Percentiles rank a stretch among this genome's conserved stretches.
These are phyloP conservation scores for Euthynnus affinis DNA, from an alignment of 2,797 vertebrate genomes.

Conservation along the genomic window DNA sequence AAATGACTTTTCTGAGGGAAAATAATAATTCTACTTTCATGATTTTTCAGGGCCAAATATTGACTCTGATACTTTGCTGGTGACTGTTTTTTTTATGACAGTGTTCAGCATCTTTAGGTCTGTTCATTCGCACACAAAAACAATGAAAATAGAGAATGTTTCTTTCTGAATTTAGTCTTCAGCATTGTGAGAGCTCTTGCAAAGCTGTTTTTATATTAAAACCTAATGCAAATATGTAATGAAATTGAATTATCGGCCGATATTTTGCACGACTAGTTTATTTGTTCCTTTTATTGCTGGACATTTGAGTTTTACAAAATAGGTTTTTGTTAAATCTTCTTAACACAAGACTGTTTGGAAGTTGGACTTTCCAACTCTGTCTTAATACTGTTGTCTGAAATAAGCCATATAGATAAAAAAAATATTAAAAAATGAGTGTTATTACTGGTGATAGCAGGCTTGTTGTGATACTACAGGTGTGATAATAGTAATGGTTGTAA, in stretches of 20 bases:
- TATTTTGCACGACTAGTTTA: background rate
- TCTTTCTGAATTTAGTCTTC: background rate
- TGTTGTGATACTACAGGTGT: background rate
- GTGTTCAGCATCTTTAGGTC: background rate
- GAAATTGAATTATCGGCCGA: background rate
- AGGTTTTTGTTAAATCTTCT: background rate
- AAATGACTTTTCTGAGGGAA: background rate
- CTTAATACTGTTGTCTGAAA: background rate
- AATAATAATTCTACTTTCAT: background rate
- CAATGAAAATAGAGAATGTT: background rate
- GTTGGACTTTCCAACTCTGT: background rate
- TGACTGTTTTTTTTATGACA: background rate
- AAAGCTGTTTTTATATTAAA: background rate
- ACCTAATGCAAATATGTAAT: too few relatives aligned
- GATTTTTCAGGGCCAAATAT: background rate
- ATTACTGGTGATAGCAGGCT: background rate
- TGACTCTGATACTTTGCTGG: background rate
- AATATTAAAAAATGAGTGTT: background rate
- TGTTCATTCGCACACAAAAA: background rate
- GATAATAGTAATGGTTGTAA: background rate
- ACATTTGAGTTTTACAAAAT: background rate
- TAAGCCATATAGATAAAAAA: background rate
- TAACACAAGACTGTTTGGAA: background rate
- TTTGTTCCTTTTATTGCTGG: background rate
- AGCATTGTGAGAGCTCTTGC: background rate